Evolutionary conservation across 2,113 vertebrate species (phyloP).

Genomic region (Pelecanoides urinatrix): DNA sequence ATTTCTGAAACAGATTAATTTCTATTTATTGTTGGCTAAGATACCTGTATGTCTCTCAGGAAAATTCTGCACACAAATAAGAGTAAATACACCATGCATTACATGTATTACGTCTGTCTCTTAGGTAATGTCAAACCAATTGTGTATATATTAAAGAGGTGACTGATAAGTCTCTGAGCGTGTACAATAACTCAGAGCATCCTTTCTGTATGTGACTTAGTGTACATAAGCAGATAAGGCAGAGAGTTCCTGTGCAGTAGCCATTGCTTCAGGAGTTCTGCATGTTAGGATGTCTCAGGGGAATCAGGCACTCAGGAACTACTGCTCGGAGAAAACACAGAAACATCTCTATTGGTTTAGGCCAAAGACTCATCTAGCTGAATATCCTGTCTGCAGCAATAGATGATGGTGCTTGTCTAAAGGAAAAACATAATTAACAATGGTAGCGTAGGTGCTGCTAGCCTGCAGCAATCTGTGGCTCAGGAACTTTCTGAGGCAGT

Average conservation of each 20-base stretch:
- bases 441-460: neutral
- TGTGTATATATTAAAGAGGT: neutral
- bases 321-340: neutral
- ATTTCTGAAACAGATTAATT: neutral
- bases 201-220: neutral
- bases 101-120: neutral
- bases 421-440: neutral
- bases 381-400: neutral
- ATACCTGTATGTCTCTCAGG: neutral
- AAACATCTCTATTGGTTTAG: neutral
- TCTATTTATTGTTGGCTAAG: neutral
- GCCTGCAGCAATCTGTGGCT: neutral
- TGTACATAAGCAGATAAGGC: neutral
- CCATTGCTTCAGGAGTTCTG: neutral
- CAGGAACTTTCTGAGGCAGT: neutral
- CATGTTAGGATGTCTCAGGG: neutral
- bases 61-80: neutral
- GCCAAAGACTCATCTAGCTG: neutral
- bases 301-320: neutral
- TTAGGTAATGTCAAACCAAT: neutral
- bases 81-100: neutral
- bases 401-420: neutral
- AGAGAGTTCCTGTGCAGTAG: neutral
- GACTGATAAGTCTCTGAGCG: neutral
- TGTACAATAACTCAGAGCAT: neutral